Conservation (phyloP, 1,140 invertebrate genomes). For the Sminthurinus signatus region DNA sequence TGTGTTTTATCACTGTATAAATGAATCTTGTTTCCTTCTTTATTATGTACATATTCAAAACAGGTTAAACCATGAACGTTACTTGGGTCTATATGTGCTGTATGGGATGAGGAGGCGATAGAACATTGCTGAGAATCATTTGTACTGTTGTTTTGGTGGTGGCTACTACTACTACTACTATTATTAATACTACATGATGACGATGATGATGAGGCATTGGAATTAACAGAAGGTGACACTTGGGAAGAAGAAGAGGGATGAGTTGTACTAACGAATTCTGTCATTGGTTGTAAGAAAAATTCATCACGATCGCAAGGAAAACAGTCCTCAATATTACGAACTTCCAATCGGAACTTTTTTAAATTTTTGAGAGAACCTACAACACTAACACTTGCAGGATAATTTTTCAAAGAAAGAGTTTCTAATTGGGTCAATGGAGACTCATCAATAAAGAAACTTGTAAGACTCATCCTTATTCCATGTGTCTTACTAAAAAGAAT, state of each 20-base stretch:
- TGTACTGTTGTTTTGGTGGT: no score
- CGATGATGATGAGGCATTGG: no score
- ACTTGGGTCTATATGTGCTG: background rate
- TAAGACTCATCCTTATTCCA: background rate
- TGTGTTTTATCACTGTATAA: conserved; percentile 6
- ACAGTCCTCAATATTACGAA: conserved; percentile 3
- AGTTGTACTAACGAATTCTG: background rate
- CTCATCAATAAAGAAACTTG: background rate
- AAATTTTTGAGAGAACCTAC: background rate
- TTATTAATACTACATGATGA: no score
- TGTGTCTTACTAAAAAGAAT: background rate
- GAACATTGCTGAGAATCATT: no score
- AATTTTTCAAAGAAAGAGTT: conserved; percentile 1
- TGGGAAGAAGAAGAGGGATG: background rate
- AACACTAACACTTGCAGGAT: background rate
- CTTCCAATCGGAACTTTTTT: background rate
- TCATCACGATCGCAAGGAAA: background rate
- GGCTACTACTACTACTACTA: no score
- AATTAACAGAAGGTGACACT: no score
- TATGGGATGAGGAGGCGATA: no score
- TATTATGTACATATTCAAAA: conserved; percentile 3
- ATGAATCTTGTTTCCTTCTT: conserved; percentile 1
- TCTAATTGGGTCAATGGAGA: background rate
- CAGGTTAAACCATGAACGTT: background rate
- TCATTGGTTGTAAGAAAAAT: background rate